A percentile compares a stretch with the other conserved stretches of the same genome.
phyloP scores from a whole-genome alignment of 2,113 vertebrate genomes.

The Heterotis niloticus region DNA sequence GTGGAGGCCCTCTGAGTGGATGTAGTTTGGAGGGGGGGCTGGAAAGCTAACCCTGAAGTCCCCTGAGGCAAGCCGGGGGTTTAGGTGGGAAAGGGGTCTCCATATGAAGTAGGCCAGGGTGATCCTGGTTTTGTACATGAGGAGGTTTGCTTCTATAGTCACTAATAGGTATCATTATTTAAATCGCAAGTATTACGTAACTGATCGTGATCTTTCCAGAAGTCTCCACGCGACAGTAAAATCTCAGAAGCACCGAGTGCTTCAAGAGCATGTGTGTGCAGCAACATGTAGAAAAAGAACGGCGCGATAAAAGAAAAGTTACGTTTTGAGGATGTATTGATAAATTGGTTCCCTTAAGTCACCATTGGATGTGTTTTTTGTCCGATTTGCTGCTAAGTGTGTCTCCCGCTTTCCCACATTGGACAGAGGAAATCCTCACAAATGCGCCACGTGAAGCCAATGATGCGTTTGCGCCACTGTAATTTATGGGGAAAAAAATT shows the following conservation, averaged over 20 bases:
- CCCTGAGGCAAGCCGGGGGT: background rate
- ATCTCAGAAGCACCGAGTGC: background rate
- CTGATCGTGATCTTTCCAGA: background rate
- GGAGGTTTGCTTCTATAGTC: background rate
- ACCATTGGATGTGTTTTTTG: background rate
- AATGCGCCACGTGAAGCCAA: slow-evolving; percentile 5
- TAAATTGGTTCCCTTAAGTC: background rate
- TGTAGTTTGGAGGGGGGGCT: background rate
- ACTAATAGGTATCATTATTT: background rate
- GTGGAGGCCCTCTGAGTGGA: background rate
- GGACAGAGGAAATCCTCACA: slow-evolving; percentile 4
- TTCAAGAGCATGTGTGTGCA: background rate
- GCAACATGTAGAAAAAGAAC: background rate
- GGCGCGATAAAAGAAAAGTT: background rate
- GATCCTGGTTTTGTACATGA: background rate
- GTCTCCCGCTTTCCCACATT: background rate
- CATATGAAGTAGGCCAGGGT: background rate
- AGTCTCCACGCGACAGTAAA: slow-evolving; percentile 4
- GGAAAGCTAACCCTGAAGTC: background rate
- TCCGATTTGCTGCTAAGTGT: background rate
- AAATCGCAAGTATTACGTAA: background rate
- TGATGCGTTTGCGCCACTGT: slow-evolving; percentile 4
- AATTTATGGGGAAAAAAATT: background rate
- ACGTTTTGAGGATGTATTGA: slow-evolving; percentile 6
- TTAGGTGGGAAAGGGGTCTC: background rate